Evolutionary conservation across 2,888 invertebrate species (phyloP), one percentile per base, ranked within the genome.

Genomic region (Cheilosia urbana): DNA sequence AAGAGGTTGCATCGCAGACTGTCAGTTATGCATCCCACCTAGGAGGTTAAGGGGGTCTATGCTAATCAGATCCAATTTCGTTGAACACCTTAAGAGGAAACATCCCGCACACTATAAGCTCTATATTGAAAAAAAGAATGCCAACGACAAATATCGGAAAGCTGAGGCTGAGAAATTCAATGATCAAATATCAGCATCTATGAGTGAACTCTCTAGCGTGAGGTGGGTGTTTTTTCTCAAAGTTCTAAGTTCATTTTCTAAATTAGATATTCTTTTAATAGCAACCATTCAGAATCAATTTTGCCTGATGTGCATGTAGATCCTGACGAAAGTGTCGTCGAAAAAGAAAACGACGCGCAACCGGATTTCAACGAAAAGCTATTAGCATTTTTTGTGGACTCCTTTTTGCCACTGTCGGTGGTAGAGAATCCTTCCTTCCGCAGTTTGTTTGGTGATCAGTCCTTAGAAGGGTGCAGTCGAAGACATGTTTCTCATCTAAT

Each of bases 51-150:
- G 57, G 55, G 83, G 83, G 7, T 68, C 83, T 2, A 15, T 83
- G 2, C 73, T 68, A 40, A 79, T 79, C 4, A 68, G 79, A 6
- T 83, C 83, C n/a, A 83, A 83, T 40, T 83, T 83, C n/a, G 45
- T 83, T 4, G 66, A 72, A 63, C 83, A 83, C 47, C 47, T 83
- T 1, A 78, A 72, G 55, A 51, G 27, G 6, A 57, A 53, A n/a
- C 83, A 83, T 34, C 66, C 42, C 21, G 11, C n/a, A 3, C 34
- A 79, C 30, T 83, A 79, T 34, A 55, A 68, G 19, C 55, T 72
- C 63, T 83, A 83, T 17, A 37, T 72, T 0, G 45, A 9, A 40
- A 79, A 83, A 55, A 37, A 37, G 4, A 37, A 37, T 1, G 37
- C 37, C 37, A 79, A 68, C 55, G 57, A 62, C 7, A 53, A 42